phyloP scores from a whole-genome alignment of 2,113 vertebrate genomes.

The Myotis davidii region DNA sequence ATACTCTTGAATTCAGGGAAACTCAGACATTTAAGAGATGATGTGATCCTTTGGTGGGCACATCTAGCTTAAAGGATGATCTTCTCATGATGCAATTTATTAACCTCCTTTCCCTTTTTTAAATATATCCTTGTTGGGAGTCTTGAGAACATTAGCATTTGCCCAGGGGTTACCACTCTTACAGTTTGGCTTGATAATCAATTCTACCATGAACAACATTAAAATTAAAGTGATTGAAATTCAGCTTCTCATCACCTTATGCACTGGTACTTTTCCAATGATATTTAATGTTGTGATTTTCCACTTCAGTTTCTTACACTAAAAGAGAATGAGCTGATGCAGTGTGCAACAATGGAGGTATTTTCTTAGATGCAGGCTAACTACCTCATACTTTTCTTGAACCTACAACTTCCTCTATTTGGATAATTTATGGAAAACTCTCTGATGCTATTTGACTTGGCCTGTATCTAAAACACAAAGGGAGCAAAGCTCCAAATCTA shows the following conservation, averaged over 20 bases:
- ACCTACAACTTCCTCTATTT: background rate
- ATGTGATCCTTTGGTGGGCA: background rate
- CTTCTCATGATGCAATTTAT: constrained; percentile 37
- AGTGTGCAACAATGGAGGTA: background rate
- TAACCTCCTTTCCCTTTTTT: constrained; percentile 42
- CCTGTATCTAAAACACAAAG: background rate
- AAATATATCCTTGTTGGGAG: background rate
- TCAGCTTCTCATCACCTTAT: constrained; percentile 41
- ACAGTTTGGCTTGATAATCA: constrained; percentile 39
- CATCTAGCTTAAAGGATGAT: constrained; percentile 18
- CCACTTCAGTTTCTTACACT: constrained; percentile 10
- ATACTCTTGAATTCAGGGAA: constrained; percentile 38
- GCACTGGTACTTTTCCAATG: background rate
- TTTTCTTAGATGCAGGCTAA: background rate
- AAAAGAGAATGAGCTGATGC: background rate
- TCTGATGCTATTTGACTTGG: background rate
- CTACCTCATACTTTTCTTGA: background rate
- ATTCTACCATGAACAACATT: constrained; percentile 42
- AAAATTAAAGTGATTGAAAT: constrained; percentile 51
- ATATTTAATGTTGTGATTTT: constrained; percentile 30
- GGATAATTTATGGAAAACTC: background rate
- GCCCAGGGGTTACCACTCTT: background rate
- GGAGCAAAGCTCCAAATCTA: background rate
- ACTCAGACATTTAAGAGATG: background rate
- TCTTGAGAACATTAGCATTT: constrained; percentile 61